Percentiles rank a stretch among this genome's conserved stretches.
These are phyloP conservation scores for Drosophila longiperda DNA, from an alignment of 2,888 invertebrate species.

Conservation along the genomic window DNA sequence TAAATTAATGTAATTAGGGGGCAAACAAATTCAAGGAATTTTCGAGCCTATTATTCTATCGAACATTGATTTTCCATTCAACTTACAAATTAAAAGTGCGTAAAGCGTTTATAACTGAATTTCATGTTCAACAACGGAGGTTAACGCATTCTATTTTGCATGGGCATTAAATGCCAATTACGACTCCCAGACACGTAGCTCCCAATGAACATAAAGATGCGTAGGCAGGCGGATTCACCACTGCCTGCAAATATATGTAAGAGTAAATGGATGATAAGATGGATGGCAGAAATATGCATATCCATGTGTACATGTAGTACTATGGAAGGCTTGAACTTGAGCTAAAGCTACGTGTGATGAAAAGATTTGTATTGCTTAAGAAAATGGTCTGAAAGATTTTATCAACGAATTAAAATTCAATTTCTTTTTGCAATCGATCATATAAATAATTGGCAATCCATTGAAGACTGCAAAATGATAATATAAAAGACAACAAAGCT, in stretches of 20 bases:
- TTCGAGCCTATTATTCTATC: slow-evolving; percentile 22
- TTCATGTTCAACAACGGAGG: slow-evolving; percentile 49
- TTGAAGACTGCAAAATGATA: background rate
- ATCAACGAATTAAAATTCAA: background rate
- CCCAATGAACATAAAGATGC: slow-evolving; percentile 59
- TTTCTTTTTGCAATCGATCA: background rate
- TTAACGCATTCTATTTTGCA: slow-evolving; percentile 55
- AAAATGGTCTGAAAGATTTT: background rate
- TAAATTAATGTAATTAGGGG: slow-evolving; percentile 54
- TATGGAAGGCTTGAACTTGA: slow-evolving; percentile 33
- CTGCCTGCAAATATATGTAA: slow-evolving; percentile 21
- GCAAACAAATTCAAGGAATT: slow-evolving; percentile 62
- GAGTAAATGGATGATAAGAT: slow-evolving; percentile 25
- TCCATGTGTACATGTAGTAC: background rate
- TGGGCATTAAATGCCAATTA: slow-evolving; percentile 66
- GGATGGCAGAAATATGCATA: slow-evolving; percentile 1
- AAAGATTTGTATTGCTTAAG: background rate
- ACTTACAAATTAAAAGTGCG: slow-evolving; percentile 56
- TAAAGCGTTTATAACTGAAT: slow-evolving; percentile 52
- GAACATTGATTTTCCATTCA: slow-evolving; percentile 45
- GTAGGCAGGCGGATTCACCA: slow-evolving; percentile 44
- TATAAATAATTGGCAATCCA: background rate
- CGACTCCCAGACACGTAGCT: slow-evolving; percentile 59
- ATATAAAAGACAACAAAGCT: background rate
- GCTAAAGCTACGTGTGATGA: background rate